A percentile compares a stretch with the other conserved stretches of the same genome.
phyloP scores from a whole-genome alignment of 2,113 vertebrate genomes.

The Otolemur garnettii region DNA sequence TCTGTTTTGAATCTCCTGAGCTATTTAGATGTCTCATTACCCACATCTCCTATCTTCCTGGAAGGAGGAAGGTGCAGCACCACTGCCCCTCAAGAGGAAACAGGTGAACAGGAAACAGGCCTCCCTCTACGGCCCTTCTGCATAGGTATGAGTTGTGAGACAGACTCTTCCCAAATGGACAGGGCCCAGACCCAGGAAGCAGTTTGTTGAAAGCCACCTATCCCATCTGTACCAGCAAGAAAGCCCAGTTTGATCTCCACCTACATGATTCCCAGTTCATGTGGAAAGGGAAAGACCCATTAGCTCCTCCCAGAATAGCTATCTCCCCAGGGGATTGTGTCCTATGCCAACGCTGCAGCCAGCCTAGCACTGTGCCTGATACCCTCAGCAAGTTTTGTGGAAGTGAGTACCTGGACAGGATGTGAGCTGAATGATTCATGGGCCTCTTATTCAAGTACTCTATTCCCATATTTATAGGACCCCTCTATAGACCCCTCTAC shows the following conservation, averaged over 20 bases:
- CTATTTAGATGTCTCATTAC: background rate
- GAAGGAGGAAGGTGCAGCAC: no score
- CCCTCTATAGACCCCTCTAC: no score
- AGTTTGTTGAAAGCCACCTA: background rate
- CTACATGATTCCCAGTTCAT: background rate
- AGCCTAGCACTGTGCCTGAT: background rate
- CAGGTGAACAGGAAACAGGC: no score
- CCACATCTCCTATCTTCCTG: background rate
- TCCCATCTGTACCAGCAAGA: no score
- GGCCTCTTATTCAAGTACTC: background rate
- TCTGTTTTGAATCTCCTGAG: background rate
- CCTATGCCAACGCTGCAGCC: background rate
- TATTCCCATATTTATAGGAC: background rate
- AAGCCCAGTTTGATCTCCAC: no score
- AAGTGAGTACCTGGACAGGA: no score
- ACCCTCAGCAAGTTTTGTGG: background rate
- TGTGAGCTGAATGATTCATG: background rate
- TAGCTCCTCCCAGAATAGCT: background rate
- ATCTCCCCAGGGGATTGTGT: background rate
- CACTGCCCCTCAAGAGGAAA: background rate
- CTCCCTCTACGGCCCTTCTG: background rate
- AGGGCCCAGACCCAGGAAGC: background rate
- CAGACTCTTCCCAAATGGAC: background rate
- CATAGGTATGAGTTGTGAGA: background rate
- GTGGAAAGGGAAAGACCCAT: background rate